Conservation (phyloP, 2,113 vertebrate genomes). For the Eretmodus cyanostictus region DNA sequence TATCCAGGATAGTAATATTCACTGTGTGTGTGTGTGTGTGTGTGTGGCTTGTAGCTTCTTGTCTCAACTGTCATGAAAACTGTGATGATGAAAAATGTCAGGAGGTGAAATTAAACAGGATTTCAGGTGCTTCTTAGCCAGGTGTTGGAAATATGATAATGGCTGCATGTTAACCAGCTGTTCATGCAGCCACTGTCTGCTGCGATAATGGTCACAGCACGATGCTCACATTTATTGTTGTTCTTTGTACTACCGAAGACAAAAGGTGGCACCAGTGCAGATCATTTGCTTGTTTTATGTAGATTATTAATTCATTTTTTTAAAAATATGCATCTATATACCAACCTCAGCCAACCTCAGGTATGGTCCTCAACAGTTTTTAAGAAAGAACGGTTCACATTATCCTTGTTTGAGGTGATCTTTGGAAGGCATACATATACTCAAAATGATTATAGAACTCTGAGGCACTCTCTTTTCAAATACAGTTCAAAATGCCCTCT, state of each 20-base stretch:
- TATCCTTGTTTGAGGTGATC: neutral
- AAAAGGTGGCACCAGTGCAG: neutral
- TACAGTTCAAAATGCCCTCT: neutral
- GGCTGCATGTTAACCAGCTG: neutral
- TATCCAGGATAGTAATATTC: neutral
- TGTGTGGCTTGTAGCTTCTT: too few species aligned
- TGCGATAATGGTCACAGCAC: neutral
- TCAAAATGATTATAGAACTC: neutral
- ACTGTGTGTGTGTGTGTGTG: too few species aligned
- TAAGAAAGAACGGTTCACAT: neutral
- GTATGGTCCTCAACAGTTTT: neutral
- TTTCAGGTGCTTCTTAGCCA: neutral
- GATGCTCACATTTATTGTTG: neutral
- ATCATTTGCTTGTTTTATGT: neutral
- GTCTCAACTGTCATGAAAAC: neutral
- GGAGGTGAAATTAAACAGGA: neutral
- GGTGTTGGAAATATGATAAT: neutral
- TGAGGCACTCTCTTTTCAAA: neutral
- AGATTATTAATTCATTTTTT: neutral
- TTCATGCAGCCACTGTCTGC: neutral
- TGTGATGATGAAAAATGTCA: neutral
- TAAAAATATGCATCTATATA: fast-evolving
- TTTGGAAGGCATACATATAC: neutral
- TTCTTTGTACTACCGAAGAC: neutral
- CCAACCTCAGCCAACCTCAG: neutral